Evolutionary conservation across 2,113 vertebrate species (phyloP).

Genomic region (Cryptotis parvus): DNA sequence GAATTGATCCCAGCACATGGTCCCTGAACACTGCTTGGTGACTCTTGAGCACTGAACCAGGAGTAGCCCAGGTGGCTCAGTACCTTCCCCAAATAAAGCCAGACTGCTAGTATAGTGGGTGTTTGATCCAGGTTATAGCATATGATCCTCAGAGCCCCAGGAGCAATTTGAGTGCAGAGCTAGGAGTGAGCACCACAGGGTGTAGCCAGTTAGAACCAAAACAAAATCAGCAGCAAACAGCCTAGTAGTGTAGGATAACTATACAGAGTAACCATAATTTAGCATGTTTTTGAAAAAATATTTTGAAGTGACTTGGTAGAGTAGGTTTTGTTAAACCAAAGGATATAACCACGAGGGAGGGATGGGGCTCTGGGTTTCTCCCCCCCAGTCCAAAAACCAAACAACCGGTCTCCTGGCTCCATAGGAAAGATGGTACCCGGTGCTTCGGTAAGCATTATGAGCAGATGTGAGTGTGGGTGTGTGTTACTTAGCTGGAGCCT

Average conservation of each 20-base stretch:
- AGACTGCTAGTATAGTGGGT: too few relatives aligned
- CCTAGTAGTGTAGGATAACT: neutral
- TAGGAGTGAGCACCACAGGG: too few relatives aligned
- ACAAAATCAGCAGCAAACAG: neutral
- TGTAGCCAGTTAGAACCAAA: neutral
- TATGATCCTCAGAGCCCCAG: too few relatives aligned
- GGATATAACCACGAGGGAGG: neutral
- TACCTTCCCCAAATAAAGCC: too few relatives aligned
- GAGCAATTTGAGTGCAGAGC: too few relatives aligned
- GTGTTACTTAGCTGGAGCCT: neutral
- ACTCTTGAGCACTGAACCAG: too few relatives aligned
- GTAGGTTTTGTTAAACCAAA: neutral
- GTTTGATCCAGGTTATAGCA: too few relatives aligned
- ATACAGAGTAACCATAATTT: neutral
- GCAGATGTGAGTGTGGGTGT: neutral
- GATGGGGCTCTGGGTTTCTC: too few relatives aligned
- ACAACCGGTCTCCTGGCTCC: neutral
- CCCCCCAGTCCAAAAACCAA: neutral
- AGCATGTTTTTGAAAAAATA: neutral
- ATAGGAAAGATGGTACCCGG: neutral
- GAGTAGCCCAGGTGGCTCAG: too few relatives aligned
- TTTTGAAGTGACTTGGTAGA: slow-evolving; percentile 20
- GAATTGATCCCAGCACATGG: too few relatives aligned
- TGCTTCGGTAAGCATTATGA: neutral
- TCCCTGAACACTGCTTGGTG: too few relatives aligned